Evolutionary conservation across 2,113 vertebrate species (phyloP), one percentile per base, ranked within the genome.

Genomic region (Charina bottae): DNA sequence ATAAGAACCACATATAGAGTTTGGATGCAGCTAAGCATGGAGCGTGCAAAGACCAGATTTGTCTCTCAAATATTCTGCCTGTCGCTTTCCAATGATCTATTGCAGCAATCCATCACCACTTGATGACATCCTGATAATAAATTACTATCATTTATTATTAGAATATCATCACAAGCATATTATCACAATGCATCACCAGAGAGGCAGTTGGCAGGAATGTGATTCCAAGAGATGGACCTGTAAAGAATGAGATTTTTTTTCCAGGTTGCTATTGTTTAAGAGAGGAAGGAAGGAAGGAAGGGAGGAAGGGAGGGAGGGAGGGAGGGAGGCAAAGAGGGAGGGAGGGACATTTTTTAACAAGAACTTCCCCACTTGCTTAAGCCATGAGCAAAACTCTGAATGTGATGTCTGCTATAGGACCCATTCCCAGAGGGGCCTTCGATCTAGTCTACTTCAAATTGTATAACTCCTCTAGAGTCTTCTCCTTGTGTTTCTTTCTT

Each of bases 111-210:
- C 92, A 78, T 94, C 78, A 89, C 90, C 0, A 89, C 94, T 93
- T 90, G 95, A 94, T 94, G 95, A 96, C 0, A 56, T 93, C 94
- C 93, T 93, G 95, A 93, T 95, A 91, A 89, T 87, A 92, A 96
- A 97, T 97, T 96, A 93, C 94, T 91, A 95, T 96, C 95, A 93
- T 96, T 95, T 96, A 95, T 95, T 96, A 94, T 92, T 92, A 86
- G 84, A 96, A 95, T 95, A 97, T 94, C 93, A 96, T 95, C 95
- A 90, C 95, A 93, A 94, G 92, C 93, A 94, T 97, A 96, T 97
- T 96, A 97, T 97, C 93, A 93, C 95, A 94, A 95, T 95, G 95
- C 92, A 96, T 96, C 95, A 95, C 92, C 90, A 85, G 90, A 92
- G 94, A 95, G 94, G 95, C 94, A 97, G 95, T 90, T 93, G 94